A percentile compares a stretch with the other conserved stretches of the same genome.
These are phyloP conservation scores for Diarsia brunnea DNA, from an alignment of 2,888 invertebrate genomes.

Conservation along the genomic window DNA sequence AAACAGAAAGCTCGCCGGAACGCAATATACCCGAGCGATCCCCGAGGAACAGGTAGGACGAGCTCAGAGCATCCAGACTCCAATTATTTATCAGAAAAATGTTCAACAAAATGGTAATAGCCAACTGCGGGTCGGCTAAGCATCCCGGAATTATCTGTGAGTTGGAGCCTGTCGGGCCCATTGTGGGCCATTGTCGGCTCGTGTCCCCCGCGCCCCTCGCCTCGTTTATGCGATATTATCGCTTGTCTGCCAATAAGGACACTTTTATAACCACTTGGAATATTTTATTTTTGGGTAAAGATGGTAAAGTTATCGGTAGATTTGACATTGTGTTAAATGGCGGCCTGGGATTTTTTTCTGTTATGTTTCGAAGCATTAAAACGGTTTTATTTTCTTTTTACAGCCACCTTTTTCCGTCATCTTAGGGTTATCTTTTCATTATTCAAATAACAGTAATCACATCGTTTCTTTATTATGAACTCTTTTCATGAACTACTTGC, in stretches of 20 bases:
- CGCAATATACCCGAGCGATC: neutral
- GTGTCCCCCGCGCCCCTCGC: neutral
- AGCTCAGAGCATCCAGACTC: slow-evolving; percentile 2
- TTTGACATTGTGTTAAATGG: slow-evolving; percentile 17
- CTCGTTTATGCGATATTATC: slow-evolving; percentile 24
- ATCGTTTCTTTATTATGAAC: neutral
- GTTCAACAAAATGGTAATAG: slow-evolving; percentile 37
- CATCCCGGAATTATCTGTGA: slow-evolving; percentile 34
- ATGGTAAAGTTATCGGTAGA: slow-evolving; percentile 17
- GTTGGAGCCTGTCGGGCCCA: slow-evolving; percentile 14
- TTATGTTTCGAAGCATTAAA: slow-evolving; percentile 2
- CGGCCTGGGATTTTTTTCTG: neutral
- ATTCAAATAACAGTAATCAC: slow-evolving; percentile 13
- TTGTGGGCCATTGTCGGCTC: slow-evolving; percentile 19
- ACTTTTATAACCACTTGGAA: slow-evolving; percentile 38
- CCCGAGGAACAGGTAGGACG: neutral
- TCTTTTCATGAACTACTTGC: too few species aligned
- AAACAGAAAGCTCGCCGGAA: neutral
- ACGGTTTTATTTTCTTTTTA: slow-evolving; percentile 17
- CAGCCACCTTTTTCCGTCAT: neutral
- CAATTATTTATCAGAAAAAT: slow-evolving; percentile 38
- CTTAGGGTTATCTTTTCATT: slow-evolving; percentile 9
- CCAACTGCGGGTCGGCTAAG: slow-evolving; percentile 23
- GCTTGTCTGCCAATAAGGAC: slow-evolving; percentile 25
- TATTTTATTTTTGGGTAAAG: slow-evolving; percentile 8